Percentiles rank a stretch among this genome's conserved stretches.
Evolutionary conservation across 1,140 invertebrate species (phyloP).

Genomic region (Drosophila simulans): DNA sequence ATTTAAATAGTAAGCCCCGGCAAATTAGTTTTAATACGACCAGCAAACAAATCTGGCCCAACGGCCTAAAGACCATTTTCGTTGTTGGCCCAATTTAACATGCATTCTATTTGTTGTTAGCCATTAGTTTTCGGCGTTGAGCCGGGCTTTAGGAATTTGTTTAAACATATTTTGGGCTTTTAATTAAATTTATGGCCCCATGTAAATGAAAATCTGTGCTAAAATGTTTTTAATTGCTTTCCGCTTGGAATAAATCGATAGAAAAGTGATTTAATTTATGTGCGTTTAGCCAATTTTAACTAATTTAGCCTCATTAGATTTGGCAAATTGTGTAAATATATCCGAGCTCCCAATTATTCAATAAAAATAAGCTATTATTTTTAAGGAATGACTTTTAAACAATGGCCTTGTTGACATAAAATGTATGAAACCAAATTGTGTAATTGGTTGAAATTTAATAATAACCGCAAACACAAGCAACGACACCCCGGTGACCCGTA

Average conservation of each 20-base stretch:
- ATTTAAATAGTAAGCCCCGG: constrained; percentile 52
- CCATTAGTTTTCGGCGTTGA: constrained; percentile 37
- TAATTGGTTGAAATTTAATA: constrained; percentile 38
- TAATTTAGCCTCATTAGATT: constrained; percentile 33
- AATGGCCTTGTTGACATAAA: neutral
- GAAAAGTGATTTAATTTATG: constrained; percentile 38
- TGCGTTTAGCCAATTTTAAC: constrained; percentile 35
- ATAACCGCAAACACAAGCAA: constrained; percentile 31
- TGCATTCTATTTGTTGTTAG: constrained; percentile 43
- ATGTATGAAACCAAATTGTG: neutral
- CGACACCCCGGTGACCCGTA: constrained; percentile 50
- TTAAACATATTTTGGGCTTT: constrained; percentile 49
- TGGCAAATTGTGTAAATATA: constrained; percentile 6
- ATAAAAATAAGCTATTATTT: neutral
- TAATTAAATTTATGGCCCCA: constrained; percentile 35
- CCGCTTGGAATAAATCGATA: constrained; percentile 29
- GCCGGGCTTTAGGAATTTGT: constrained; percentile 41
- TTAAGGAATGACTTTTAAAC: neutral
- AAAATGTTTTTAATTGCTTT: constrained; percentile 42
- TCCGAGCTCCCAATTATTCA: neutral
- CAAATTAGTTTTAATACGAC: constrained; percentile 50
- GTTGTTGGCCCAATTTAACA: constrained; percentile 42
- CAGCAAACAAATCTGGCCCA: constrained; percentile 48
- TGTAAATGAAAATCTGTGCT: constrained; percentile 45
- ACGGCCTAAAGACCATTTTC: constrained; percentile 42